Base-by-base conservation (phyloP, 2,888 invertebrate species). In the Xylocampa areola region DNA sequence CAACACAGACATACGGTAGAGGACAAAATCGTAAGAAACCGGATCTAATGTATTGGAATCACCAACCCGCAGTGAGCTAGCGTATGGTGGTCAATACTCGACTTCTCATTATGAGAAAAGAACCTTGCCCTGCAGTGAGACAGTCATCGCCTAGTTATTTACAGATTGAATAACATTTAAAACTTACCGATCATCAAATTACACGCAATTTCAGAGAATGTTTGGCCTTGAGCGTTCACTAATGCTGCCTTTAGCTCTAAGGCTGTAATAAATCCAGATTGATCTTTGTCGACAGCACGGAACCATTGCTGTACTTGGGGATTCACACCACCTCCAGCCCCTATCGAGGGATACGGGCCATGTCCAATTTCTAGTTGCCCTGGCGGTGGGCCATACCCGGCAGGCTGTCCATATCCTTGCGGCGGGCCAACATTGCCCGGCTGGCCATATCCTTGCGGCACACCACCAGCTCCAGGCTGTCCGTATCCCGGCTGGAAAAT, bases 221-320 rank as follows among this genome's bases (percentile, higher is more conserved):
- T 95, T 73, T 97, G 95, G 10, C 98, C 98, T 87, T 98, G 97
- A 14, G 97, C 97, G 90, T 98, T 98, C 14, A 97, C 96, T 32
- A 98, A 90, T 0, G 98, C 98, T 5, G 96, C 93, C 86, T 97
- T 96, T 13, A 98, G 91, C 89, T 98, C 98, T 7, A 83, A 64
- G 6, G 97, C 95, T 47, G 96, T 95, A 47, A 98, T 98, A 83
- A 96, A 95, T 1, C 98, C 98, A 13, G 98, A 98, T 21, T 95
- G 94, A 82, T 98, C 98, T 70, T 95, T 95, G 81, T 98, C 98
- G 0, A 98, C 98, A 11, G 97, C 95, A 19, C 89, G 87, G 84
- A 98, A 98, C 98, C 98, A 98, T 80, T 96, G 96, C 71, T 96
- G 96, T 0, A 97, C 95, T 85, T 97, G 96, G 0, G 97, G 97